Percentiles rank a stretch among this genome's conserved stretches.
phyloP scores from a whole-genome alignment of 35 echinoderm and acorn worm species.

The Ophioderma brevispina region DNA sequence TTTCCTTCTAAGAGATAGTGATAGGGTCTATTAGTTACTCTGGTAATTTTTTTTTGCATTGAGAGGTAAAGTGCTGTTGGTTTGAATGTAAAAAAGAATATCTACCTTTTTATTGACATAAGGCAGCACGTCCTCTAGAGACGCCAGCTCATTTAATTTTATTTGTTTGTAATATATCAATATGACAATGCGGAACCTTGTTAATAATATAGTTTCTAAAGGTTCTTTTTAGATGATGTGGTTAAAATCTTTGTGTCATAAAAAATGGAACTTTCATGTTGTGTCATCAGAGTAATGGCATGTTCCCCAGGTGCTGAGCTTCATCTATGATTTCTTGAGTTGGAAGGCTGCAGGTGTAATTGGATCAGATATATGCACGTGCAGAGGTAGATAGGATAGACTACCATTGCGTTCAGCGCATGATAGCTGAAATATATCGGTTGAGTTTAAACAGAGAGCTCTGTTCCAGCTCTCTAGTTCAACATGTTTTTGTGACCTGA shows the following conservation, averaged over 20 bases:
- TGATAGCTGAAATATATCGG: too few species aligned
- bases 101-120: neutral
- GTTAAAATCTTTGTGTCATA: neutral
- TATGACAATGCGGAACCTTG: neutral
- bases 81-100: too few species aligned
- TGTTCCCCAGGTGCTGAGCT: neutral
- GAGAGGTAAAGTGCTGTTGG: neutral
- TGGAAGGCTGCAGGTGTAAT: neutral
- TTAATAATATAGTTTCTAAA: neutral
- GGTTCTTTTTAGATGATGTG: neutral
- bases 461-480: too few species aligned
- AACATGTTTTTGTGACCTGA: too few species aligned
- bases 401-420: too few species aligned
- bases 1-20: neutral
- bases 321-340: neutral
- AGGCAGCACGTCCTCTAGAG: neutral
- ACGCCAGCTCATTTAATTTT: neutral
- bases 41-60: neutral
- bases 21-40: neutral
- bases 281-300: neutral
- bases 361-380: neutral
- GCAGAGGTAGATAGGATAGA: neutral
- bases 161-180: neutral
- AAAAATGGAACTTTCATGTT: neutral
- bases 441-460: too few species aligned